These are phyloP conservation scores for Dasypus novemcinctus DNA, from an alignment of 2,113 vertebrate genomes.

Conservation along the genomic window DNA sequence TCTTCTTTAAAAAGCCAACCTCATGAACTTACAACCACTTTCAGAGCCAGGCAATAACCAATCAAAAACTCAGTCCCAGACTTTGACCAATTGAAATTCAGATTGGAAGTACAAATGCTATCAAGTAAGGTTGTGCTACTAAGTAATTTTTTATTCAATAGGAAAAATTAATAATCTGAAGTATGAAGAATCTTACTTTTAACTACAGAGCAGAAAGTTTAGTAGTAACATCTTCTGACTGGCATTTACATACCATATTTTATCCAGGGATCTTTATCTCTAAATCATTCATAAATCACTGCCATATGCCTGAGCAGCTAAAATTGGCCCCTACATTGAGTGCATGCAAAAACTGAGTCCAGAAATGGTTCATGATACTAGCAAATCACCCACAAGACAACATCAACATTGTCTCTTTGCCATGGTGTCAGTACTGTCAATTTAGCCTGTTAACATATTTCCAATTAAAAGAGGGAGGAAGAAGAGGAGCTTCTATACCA, in stretches of 20 bases:
- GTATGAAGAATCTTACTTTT: background rate
- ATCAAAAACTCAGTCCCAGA: slow-evolving; percentile 59
- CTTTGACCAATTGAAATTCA: slow-evolving; percentile 50
- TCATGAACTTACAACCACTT: slow-evolving; percentile 70
- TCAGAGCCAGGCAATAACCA: slow-evolving; percentile 48
- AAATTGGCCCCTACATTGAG: background rate
- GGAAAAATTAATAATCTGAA: background rate
- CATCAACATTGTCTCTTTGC: background rate
- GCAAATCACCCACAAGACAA: background rate
- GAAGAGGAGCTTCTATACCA: background rate
- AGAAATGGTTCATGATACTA: background rate
- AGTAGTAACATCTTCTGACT: background rate
- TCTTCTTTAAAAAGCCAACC: slow-evolving; percentile 71
- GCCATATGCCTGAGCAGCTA: background rate
- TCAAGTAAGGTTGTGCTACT: background rate
- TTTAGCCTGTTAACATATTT: background rate
- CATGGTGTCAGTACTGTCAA: background rate
- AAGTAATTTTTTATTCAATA: background rate
- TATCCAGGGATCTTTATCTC: background rate
- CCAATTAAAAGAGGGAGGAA: background rate
- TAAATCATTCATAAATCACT: background rate
- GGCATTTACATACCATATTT: background rate
- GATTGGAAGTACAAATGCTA: slow-evolving; percentile 37
- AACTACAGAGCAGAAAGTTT: background rate
- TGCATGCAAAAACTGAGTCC: background rate